Percentiles rank a stretch among this genome's conserved stretches.
Evolutionary conservation across 2,797 vertebrate genomes (phyloP).

Genomic region (Coendou prehensilis): DNA sequence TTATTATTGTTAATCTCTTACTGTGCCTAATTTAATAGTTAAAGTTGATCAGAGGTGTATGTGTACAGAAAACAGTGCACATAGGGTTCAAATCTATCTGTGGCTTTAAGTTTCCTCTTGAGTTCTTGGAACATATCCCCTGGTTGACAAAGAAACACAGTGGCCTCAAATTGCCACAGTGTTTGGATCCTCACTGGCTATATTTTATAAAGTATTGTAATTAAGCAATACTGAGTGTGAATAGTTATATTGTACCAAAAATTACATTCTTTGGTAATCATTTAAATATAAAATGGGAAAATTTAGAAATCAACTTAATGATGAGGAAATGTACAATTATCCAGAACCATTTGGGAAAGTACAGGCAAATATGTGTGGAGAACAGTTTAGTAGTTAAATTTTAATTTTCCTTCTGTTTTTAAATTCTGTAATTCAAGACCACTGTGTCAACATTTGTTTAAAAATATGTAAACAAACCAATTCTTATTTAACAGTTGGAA

Average conservation of each 20-base stretch:
- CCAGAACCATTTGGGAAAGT: neutral
- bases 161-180: no score
- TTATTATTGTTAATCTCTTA: neutral
- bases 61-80: neutral
- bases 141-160: neutral
- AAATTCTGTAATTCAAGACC: slow-evolving; percentile 29
- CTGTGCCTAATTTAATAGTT: neutral
- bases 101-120: neutral
- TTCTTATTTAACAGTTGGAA: slow-evolving; percentile 3
- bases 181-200: neutral
- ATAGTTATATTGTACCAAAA: neutral
- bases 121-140: neutral
- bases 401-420: neutral
- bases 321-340: neutral
- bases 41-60: neutral
- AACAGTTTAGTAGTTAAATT: neutral
- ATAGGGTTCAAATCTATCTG: neutral
- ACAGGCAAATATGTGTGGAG: neutral
- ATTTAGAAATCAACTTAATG: neutral
- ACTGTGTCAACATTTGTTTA: neutral
- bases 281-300: slow-evolving; percentile 16
- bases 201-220: neutral
- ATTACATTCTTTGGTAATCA: neutral
- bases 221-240: neutral
- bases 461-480: neutral